Base-by-base conservation (phyloP, 1,140 invertebrate species). In the Ptiloglossa arizonensis region DNA sequence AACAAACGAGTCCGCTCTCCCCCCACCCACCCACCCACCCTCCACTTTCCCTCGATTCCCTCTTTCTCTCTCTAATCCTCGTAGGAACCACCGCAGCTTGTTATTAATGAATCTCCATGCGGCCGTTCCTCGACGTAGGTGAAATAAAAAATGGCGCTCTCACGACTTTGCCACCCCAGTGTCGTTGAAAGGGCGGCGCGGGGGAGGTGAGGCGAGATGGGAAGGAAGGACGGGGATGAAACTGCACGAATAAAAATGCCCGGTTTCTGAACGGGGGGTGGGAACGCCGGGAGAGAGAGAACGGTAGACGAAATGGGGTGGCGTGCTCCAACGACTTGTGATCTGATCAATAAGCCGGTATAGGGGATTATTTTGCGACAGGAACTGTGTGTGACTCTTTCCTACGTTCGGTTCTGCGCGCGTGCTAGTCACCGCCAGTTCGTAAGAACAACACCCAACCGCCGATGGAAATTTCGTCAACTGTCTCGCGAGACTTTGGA, bases 291-390 rank as follows among this genome's bases (percentile, higher is more conserved):
- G 57, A 48, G 46, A 63, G 68, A 74, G 66, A 66, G 85, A 75
- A 74, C 74, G 83, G 71, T 76, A 69, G 84, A 83, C 77, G 72
- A 87, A 86, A 86, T 87, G 88, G 89, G 89, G 88, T 87, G 88
- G 86, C 86, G 83, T 90, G 84, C 89, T 87, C 87, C 86, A 88
- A 88, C 88, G 88, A 90, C 87, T 91, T 88, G 86, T 90, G 88
- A 90, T 92, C 88, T 91, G 89, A 92, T 91, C 89, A 90, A 91
- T 91, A 92, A 92, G 89, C 89, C 86, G 88, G 87, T 89, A 90
- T 90, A 88, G 86, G 85, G 87, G 89, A 87, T 88, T 89, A 87
- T 88, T 90, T 89, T 88, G 85, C 85, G 86, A 85, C 84, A 74
- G 72, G 73, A 85, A 78, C 81, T 79, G 75, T 81, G 70, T 81